Percentiles rank a stretch among this genome's conserved stretches.
These are phyloP conservation scores for Crocidura indochinensis DNA, from an alignment of 2,797 vertebrate species.

Conservation along the genomic window DNA sequence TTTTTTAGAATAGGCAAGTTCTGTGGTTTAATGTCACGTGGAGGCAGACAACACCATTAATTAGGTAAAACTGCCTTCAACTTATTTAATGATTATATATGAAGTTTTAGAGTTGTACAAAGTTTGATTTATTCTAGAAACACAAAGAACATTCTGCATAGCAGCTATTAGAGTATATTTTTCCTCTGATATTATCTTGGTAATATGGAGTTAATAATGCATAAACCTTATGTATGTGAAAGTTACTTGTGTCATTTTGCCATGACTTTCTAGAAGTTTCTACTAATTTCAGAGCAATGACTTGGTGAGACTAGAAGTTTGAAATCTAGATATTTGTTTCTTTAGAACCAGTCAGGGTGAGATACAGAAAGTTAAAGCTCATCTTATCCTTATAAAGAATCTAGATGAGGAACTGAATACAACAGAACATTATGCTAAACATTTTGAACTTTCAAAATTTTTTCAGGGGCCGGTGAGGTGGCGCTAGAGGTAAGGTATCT, in stretches of 20 bases:
- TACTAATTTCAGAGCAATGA: slow-evolving; percentile 16
- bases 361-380: neutral
- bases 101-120: slow-evolving; percentile 17
- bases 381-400: slow-evolving; percentile 6
- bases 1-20: slow-evolving; percentile 8
- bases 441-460: neutral
- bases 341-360: neutral
- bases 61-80: neutral
- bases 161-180: neutral
- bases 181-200: neutral
- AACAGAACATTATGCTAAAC: neutral
- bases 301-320: neutral
- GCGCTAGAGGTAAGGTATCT: no score
- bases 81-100: slow-evolving; percentile 51
- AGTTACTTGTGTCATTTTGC: slow-evolving; percentile 15
- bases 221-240: neutral
- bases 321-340: neutral
- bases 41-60: neutral
- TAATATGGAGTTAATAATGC: neutral
- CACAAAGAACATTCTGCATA: slow-evolving; percentile 13
- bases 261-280: neutral
- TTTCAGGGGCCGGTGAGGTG: no score
- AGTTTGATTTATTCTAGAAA: slow-evolving; percentile 3
- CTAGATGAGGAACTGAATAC: neutral
- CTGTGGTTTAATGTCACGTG: neutral